Conservation (phyloP, 2,113 vertebrate species). For the Datnioides undecimradiatus region DNA sequence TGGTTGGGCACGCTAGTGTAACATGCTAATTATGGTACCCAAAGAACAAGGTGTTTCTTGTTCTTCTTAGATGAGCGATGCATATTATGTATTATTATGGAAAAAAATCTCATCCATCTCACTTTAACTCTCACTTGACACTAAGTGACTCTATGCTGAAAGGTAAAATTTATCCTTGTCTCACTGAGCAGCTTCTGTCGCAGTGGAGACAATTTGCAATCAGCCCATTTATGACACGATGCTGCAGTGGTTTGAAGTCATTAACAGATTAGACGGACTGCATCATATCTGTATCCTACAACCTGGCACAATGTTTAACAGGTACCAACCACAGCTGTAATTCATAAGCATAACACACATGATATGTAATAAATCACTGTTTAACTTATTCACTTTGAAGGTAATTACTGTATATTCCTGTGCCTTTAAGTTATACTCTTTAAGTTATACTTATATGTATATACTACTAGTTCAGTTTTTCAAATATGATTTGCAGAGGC, state of each 20-base stretch:
- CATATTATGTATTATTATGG: not conserved
- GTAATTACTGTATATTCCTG: not conserved
- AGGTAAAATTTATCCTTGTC: not conserved
- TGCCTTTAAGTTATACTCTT: not conserved
- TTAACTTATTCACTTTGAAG: not conserved
- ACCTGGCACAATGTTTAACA: not conserved
- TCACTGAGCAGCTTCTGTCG: not conserved
- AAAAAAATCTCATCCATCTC: conserved; percentile 2
- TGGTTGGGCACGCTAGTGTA: not conserved
- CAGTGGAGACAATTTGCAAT: conserved; percentile 6
- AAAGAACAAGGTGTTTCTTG: not conserved
- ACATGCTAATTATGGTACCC: not conserved
- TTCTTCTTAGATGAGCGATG: not conserved
- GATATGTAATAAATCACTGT: not conserved
- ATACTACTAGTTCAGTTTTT: not conserved
- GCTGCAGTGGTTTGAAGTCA: conserved; percentile 1
- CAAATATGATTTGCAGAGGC: not conserved
- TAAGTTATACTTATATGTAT: not conserved
- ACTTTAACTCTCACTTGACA: conserved; percentile 1
- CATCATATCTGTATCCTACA: not conserved
- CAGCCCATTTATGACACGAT: not conserved
- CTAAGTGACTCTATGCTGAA: not conserved
- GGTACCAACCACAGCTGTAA: not conserved
- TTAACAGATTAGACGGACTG: not conserved
- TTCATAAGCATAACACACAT: too few relatives aligned